Conservation (phyloP, 2,888 invertebrate species). For the Gryllus longicercus region DNA sequence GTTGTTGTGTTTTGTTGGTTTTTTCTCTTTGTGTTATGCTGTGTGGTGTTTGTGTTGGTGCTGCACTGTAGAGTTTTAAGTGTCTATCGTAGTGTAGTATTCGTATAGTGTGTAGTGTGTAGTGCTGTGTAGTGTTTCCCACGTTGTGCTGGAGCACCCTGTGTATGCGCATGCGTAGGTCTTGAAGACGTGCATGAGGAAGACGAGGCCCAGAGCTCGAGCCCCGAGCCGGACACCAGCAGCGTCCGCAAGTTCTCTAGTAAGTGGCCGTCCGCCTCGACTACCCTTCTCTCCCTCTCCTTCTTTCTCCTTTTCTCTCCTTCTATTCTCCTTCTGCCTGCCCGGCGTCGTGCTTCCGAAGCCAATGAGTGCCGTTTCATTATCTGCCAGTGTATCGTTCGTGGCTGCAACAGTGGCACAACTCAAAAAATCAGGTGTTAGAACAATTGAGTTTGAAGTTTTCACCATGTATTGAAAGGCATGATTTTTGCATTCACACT, state of each 20-base stretch:
- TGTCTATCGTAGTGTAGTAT: too few species aligned
- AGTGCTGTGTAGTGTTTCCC: not conserved
- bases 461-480: too few species aligned
- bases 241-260: constrained; percentile 3
- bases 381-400: too few species aligned
- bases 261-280: not conserved
- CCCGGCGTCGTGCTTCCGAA: not conserved
- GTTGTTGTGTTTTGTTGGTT: too few species aligned
- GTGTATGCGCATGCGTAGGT: constrained; percentile 5
- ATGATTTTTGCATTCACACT: too few species aligned
- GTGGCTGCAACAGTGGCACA: too few species aligned
- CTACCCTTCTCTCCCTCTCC: not conserved
- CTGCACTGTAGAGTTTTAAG: too few species aligned
- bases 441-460: too few species aligned
- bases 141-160: not conserved
- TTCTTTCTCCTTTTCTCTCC: not conserved
- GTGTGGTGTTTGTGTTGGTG: too few species aligned
- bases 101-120: not conserved
- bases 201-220: not conserved
- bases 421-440: too few species aligned
- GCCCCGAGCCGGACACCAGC: not conserved
- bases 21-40: too few species aligned
- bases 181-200: constrained; percentile 17
- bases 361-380: too few species aligned
- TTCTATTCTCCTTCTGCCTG: not conserved